Conservation (phyloP, 2,113 vertebrate species). For the Gambusia holbrooki region DNA sequence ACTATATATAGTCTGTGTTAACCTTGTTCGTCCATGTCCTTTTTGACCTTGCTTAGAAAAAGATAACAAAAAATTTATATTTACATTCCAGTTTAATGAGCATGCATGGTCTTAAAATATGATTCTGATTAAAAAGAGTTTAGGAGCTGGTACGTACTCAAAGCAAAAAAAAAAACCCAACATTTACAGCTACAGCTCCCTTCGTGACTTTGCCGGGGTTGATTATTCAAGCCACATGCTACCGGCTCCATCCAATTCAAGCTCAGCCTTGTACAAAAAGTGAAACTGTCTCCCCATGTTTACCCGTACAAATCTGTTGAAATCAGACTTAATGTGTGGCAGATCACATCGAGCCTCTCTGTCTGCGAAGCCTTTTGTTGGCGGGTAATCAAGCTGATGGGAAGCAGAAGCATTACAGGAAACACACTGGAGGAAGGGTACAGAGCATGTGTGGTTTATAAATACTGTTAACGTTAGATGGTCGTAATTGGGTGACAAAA, state of each 20-base stretch:
- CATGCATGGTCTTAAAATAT: background rate
- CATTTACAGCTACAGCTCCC: conserved; percentile 24
- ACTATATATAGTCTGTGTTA: background rate
- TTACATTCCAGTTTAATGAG: conserved; percentile 29
- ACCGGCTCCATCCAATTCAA: background rate
- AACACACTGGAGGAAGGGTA: conserved; percentile 34
- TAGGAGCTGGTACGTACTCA: background rate
- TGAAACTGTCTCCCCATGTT: background rate
- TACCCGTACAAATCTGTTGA: conserved; percentile 14
- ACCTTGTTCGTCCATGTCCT: background rate
- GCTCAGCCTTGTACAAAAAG: background rate
- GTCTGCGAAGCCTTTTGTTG: conserved; percentile 30
- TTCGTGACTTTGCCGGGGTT: background rate
- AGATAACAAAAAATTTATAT: conserved; percentile 20
- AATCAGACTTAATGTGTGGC: conserved; percentile 32
- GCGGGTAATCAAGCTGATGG: conserved; percentile 57
- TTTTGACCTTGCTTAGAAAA: background rate
- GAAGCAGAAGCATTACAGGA: conserved; percentile 32
- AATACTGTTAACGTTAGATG: conserved; percentile 25
- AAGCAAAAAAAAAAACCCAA: background rate
- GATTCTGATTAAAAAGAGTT: background rate
- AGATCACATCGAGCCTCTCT: conserved; percentile 11
- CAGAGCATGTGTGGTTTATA: conserved; percentile 50
- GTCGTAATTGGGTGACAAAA: conserved; percentile 38
- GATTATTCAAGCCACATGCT: conserved; percentile 23